Evolutionary conservation across 2,113 vertebrate genomes (phyloP).

Genomic region (Mormyrus lacerda): DNA sequence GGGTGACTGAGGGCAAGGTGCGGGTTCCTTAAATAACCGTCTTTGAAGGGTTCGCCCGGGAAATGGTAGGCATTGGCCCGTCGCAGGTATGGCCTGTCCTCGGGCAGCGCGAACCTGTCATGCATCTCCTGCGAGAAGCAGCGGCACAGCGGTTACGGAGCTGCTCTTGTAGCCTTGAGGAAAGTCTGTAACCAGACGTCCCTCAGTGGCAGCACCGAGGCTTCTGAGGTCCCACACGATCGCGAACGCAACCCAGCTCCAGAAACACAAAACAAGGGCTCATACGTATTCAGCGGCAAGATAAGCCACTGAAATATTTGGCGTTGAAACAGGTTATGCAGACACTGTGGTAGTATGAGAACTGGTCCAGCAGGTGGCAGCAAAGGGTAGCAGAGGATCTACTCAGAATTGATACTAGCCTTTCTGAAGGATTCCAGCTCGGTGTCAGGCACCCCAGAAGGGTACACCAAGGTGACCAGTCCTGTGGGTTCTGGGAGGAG

Average conservation of each 20-base stretch:
- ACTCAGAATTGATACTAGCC: constrained; percentile 44
- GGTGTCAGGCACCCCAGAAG: constrained; percentile 73
- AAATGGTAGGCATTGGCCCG: constrained; percentile 82
- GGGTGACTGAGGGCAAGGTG: constrained; percentile 72
- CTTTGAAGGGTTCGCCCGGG: constrained; percentile 77
- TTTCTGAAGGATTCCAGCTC: constrained; percentile 71
- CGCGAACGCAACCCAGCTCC: neutral
- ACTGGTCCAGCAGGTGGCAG: neutral
- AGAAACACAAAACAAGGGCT: neutral
- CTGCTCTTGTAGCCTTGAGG: neutral
- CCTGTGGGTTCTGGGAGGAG: constrained; percentile 67
- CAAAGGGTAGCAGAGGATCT: neutral
- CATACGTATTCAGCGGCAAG: neutral
- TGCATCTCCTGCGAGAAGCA: constrained; percentile 71
- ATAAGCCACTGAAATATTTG: neutral
- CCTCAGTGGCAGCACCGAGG: neutral
- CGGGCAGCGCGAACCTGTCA: constrained; percentile 64
- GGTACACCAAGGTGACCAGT: constrained; percentile 76
- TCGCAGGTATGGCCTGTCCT: constrained; percentile 79
- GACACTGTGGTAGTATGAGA: neutral
- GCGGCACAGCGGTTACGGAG: neutral
- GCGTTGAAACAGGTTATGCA: neutral
- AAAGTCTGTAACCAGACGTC: neutral
- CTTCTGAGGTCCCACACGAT: neutral
- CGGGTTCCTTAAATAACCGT: constrained; percentile 83